phyloP scores from a whole-genome alignment of 2,888 invertebrate genomes.

The Sipha maydis region DNA sequence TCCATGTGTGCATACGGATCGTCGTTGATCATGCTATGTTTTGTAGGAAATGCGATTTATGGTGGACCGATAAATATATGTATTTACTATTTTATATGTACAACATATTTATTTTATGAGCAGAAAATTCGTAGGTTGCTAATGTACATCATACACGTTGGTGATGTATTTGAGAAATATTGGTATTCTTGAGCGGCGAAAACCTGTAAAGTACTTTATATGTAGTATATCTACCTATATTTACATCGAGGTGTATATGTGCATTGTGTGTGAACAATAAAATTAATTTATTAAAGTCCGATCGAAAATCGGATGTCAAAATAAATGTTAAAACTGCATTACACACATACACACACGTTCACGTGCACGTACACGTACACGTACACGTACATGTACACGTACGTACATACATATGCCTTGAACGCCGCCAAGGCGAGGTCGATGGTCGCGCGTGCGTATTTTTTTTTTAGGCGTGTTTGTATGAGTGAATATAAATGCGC shows the following conservation, averaged over 20 bases:
- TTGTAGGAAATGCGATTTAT: neutral
- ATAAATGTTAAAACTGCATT: conserved; percentile 30
- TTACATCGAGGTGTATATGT: neutral
- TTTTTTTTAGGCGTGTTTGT: conserved; percentile 35
- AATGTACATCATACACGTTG: neutral
- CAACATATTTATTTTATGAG: neutral
- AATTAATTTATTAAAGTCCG: neutral
- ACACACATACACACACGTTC: neutral
- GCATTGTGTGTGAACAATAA: neutral
- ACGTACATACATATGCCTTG: neutral
- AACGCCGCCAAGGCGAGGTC: conserved; percentile 38
- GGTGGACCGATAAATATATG: neutral
- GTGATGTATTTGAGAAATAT: neutral
- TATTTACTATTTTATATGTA: neutral
- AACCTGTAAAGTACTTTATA: neutral
- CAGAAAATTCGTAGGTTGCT: neutral
- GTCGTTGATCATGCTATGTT: neutral
- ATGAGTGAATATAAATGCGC: neutral
- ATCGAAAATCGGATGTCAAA: conserved; percentile 27
- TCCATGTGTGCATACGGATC: neutral
- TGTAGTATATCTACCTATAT: neutral
- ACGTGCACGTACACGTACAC: no score
- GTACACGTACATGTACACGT: no score
- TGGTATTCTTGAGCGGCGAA: neutral
- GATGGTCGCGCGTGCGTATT: conserved; percentile 52